phyloP scores from a whole-genome alignment of 2,888 invertebrate genomes.

The Dasypogon diadema region DNA sequence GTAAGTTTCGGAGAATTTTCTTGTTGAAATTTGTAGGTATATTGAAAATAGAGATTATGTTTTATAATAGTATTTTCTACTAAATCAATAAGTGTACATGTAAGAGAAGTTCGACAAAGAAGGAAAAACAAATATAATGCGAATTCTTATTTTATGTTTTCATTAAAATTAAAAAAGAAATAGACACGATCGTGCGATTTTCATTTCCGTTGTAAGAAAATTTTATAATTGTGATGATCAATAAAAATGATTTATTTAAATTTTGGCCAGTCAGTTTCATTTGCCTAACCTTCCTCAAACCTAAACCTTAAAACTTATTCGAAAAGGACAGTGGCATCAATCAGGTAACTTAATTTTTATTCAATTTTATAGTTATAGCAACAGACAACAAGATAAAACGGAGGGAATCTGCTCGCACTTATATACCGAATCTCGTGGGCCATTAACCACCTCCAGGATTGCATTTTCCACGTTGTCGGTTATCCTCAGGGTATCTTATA shows the following conservation, averaged over 20 bases:
- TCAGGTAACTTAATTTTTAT: too few relatives aligned
- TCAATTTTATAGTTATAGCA: too few relatives aligned
- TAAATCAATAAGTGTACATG: background rate
- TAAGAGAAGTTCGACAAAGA: background rate
- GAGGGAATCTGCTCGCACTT: too few relatives aligned
- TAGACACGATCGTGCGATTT: background rate
- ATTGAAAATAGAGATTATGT: background rate
- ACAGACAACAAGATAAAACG: too few relatives aligned
- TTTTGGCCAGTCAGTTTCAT: too few relatives aligned
- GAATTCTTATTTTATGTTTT: background rate
- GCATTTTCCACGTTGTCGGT: too few relatives aligned
- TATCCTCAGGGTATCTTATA: too few relatives aligned
- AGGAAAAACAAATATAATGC: background rate
- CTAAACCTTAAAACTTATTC: too few relatives aligned
- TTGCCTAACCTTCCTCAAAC: too few relatives aligned
- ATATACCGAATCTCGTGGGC: too few relatives aligned
- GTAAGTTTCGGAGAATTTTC: background rate
- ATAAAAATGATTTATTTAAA: background rate
- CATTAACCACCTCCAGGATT: too few relatives aligned
- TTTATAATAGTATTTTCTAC: background rate
- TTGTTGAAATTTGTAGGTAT: background rate
- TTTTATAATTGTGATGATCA: background rate
- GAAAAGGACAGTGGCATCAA: too few relatives aligned
- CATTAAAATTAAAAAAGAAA: background rate
- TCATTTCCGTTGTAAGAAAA: background rate